These are phyloP conservation scores for Lophura nycthemera DNA, from an alignment of 2,113 vertebrate genomes.

Conservation along the genomic window DNA sequence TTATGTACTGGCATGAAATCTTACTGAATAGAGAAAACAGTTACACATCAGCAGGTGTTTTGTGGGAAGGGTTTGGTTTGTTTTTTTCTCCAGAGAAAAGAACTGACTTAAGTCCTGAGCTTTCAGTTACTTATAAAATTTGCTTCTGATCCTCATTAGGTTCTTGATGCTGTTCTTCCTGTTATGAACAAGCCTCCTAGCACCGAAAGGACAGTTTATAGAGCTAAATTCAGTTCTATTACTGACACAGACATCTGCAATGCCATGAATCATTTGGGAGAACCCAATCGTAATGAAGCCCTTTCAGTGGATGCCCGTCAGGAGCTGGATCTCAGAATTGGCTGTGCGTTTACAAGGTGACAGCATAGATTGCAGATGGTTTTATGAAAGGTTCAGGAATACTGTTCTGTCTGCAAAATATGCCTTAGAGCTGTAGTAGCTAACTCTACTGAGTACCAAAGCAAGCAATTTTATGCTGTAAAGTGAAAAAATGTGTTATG, in stretches of 20 bases:
- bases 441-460: background rate
- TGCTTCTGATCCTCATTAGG: conserved; percentile 73
- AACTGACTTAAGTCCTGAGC: background rate
- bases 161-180: conserved; percentile 89
- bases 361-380: background rate
- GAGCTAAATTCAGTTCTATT: conserved; percentile 97
- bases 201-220: conserved; percentile 81
- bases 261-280: conserved; percentile 90
- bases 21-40: background rate
- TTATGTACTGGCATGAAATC: background rate
- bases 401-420: background rate
- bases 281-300: conserved; percentile 93
- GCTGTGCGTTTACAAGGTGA: conserved; percentile 97
- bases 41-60: background rate
- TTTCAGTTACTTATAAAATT: background rate
- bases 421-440: background rate
- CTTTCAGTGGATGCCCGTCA: conserved; percentile 95
- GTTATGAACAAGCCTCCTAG: conserved; percentile 85
- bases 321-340: conserved; percentile 96
- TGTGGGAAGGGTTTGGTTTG: rapidly evolving
- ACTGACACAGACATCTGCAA: conserved; percentile 95
- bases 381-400: background rate
- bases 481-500: background rate
- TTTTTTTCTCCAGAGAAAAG: background rate
- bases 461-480: background rate